phyloP scores from a whole-genome alignment of 2,888 invertebrate species.

The Carterocephalus palaemon region DNA sequence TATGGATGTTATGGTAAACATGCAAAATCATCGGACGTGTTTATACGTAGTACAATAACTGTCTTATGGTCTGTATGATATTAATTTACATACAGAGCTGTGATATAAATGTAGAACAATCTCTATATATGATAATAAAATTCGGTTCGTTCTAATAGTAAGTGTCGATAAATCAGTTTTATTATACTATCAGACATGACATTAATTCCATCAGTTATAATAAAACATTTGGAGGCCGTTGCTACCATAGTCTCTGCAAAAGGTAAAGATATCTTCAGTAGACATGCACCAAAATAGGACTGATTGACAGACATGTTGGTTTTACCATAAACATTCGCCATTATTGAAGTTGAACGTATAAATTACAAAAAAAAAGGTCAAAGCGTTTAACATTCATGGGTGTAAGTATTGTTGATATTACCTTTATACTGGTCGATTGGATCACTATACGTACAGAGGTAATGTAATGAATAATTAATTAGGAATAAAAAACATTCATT shows the following conservation, averaged over 20 bases:
- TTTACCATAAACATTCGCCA: slow-evolving; percentile 53
- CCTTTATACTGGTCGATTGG: slow-evolving; percentile 4
- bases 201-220: slow-evolving; percentile 32
- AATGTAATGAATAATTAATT: too few species aligned
- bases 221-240: slow-evolving; percentile 34
- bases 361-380: slow-evolving; percentile 34
- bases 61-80: too few species aligned
- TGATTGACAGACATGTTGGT: slow-evolving; percentile 62
- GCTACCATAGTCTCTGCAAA: slow-evolving; percentile 43
- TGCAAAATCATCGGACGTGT: neutral
- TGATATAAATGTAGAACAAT: slow-evolving; percentile 8
- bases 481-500: too few species aligned
- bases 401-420: slow-evolving; percentile 7
- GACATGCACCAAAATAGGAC: slow-evolving; percentile 56
- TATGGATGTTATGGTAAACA: slow-evolving; percentile 9
- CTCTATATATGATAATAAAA: slow-evolving; percentile 8
- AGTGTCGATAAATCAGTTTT: slow-evolving; percentile 29
- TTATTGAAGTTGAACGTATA: slow-evolving; percentile 36
- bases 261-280: slow-evolving; percentile 57
- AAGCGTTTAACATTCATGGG: slow-evolving; percentile 22
- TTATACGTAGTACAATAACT: too few species aligned
- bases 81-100: neutral
- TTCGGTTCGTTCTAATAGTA: slow-evolving; percentile 5
- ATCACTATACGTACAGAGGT: too few species aligned
- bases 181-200: slow-evolving; percentile 29